These are phyloP conservation scores for Tetragnatha versicolor DNA, from an alignment of 1,140 invertebrate species.

Conservation along the genomic window DNA sequence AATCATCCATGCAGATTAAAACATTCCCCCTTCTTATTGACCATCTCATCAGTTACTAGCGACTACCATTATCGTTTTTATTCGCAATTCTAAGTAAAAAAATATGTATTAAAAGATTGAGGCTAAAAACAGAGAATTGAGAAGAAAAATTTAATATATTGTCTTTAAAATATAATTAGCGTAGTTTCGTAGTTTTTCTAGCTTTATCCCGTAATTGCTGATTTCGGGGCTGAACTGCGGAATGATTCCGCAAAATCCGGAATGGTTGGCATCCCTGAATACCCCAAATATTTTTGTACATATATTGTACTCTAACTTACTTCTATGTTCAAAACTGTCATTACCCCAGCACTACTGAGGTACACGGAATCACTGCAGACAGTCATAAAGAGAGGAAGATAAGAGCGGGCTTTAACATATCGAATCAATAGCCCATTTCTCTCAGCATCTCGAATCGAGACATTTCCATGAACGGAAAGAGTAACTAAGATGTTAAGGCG, in stretches of 20 bases:
- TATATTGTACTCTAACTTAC: background rate
- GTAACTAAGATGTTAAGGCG: background rate
- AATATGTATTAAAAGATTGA: too few relatives aligned
- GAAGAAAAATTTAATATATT: too few relatives aligned
- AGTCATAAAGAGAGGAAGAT: background rate
- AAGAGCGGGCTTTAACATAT: background rate
- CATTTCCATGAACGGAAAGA: background rate
- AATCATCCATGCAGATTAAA: too few relatives aligned
- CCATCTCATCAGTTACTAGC: too few relatives aligned
- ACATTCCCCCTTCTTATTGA: too few relatives aligned
- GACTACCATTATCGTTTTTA: too few relatives aligned
- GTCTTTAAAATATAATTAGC: too few relatives aligned
- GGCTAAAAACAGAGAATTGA: too few relatives aligned
- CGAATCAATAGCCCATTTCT: slow-evolving; percentile 16
- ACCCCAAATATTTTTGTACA: background rate
- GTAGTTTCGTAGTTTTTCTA: background rate
- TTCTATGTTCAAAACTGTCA: slow-evolving; percentile 1
- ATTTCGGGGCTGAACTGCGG: too few relatives aligned
- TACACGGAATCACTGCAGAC: slow-evolving; percentile 17
- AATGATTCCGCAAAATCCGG: too few relatives aligned
- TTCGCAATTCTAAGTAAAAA: too few relatives aligned
- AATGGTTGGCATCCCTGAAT: background rate
- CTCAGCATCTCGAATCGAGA: slow-evolving; percentile 11
- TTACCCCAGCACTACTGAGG: background rate
- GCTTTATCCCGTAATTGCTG: background rate